phyloP scores from a whole-genome alignment of 2,113 vertebrate species.

The Anolis carolinensis region DNA sequence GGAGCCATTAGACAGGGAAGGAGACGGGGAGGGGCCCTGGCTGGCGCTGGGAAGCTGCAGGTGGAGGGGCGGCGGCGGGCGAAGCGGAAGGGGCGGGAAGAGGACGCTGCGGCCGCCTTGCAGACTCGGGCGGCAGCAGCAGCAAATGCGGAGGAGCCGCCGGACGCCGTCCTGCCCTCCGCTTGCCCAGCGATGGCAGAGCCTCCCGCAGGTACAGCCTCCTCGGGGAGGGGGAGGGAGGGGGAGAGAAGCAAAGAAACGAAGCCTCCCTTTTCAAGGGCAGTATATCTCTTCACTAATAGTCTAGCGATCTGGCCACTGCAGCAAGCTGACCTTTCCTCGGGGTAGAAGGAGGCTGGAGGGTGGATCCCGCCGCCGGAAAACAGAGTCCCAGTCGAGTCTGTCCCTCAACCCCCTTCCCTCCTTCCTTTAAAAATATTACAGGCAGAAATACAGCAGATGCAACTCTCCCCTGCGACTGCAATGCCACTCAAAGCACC shows the following conservation, averaged over 20 bases:
- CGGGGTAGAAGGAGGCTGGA: neutral
- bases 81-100: conserved; percentile 74
- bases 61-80: conserved; percentile 56
- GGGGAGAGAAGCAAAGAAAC: neutral
- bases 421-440: neutral
- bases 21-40: conserved; percentile 5
- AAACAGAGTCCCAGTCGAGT: neutral
- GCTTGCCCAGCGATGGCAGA: conserved; percentile 60
- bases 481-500: neutral
- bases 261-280: neutral
- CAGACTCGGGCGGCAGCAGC: no score
- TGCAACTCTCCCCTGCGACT: neutral
- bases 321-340: no score
- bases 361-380: neutral
- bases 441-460: neutral
- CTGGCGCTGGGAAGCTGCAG: conserved; percentile 29
- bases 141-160: conserved; percentile 43
- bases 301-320: no score
- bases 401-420: no score
- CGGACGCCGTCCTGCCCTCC: conserved; percentile 59
- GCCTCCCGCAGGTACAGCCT: conserved; percentile 61
- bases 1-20: no score
- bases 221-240: neutral
- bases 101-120: conserved; percentile 78
- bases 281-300: neutral